phyloP scores from a whole-genome alignment of 2,797 vertebrate genomes.

The Micropoecilia bifurca region DNA sequence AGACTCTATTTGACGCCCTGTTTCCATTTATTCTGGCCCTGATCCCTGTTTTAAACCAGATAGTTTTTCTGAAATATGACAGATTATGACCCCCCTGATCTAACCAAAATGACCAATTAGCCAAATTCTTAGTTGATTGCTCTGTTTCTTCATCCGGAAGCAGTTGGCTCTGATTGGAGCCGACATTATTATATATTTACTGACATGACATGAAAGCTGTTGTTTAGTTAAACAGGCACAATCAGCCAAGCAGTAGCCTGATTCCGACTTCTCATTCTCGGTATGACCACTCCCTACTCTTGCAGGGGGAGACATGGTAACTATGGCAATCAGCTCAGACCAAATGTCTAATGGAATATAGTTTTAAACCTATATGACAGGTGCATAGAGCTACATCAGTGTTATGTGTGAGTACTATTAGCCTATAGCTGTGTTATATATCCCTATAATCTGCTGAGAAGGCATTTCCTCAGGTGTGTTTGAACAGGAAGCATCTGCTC shows the following conservation, averaged over 20 bases:
- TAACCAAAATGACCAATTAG: neutral
- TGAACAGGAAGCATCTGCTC: slow-evolving; percentile 6
- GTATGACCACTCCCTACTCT: slow-evolving; percentile 60
- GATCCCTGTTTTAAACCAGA: neutral
- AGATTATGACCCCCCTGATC: neutral
- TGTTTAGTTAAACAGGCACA: neutral
- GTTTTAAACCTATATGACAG: slow-evolving; percentile 14
- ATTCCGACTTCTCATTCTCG: slow-evolving; percentile 59
- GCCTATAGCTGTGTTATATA: slow-evolving; percentile 20
- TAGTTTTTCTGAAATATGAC: neutral
- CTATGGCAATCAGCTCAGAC: slow-evolving; percentile 61
- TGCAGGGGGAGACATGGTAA: slow-evolving; percentile 50
- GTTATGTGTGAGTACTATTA: neutral
- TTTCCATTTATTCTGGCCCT: neutral
- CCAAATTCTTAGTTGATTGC: neutral
- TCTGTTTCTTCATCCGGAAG: neutral
- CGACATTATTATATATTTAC: neutral
- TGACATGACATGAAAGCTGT: neutral
- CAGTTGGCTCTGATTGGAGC: neutral
- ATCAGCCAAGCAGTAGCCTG: slow-evolving; percentile 72
- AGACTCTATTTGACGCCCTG: neutral
- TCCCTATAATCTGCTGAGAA: slow-evolving; percentile 50
- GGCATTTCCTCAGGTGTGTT: slow-evolving; percentile 23
- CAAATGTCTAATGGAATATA: slow-evolving; percentile 24
- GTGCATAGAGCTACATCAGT: neutral